phyloP scores from a whole-genome alignment of 2,888 invertebrate species.

The Epistrophe eligans region DNA sequence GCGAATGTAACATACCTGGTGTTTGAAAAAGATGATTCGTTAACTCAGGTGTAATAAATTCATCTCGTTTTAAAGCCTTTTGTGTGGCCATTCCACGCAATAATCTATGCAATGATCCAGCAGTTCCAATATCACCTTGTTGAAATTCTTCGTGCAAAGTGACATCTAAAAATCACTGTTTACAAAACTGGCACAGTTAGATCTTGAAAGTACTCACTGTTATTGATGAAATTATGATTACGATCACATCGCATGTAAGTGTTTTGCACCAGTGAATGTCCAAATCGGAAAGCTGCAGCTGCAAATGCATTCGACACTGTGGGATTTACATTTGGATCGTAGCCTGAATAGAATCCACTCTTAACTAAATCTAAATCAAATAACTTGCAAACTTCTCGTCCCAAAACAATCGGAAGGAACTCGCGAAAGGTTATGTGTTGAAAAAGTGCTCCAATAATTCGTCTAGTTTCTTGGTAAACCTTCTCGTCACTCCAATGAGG shows the following conservation, averaged over 20 bases:
- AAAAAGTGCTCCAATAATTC: conserved; percentile 91
- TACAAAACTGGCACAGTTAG: background rate
- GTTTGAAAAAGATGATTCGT: conserved; percentile 94
- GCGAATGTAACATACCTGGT: conserved; percentile 80
- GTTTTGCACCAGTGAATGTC: conserved; percentile 93
- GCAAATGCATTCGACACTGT: conserved; percentile 91
- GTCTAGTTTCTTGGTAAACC: conserved; percentile 92
- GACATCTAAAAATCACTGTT: conserved; percentile 86
- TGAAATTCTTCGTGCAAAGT: conserved; percentile 91
- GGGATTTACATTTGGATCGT: conserved; percentile 89
- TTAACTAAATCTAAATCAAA: conserved; percentile 89
- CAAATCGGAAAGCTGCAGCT: conserved; percentile 93
- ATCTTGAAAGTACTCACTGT: conserved; percentile 86
- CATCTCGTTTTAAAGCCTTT: conserved; percentile 91
- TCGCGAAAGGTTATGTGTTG: conserved; percentile 94
- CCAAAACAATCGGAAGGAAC: conserved; percentile 91
- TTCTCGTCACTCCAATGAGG: conserved; percentile 95
- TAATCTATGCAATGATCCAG: conserved; percentile 91
- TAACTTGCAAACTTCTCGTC: conserved; percentile 89
- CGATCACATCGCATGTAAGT: conserved; percentile 90
- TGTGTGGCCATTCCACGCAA: conserved; percentile 91
- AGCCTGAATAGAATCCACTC: conserved; percentile 89
- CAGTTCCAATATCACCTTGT: conserved; percentile 90
- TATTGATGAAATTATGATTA: conserved; percentile 88
- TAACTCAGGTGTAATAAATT: conserved; percentile 91